Conservation (phyloP, 2,888 invertebrate genomes). For the Aethes cnicana region DNA sequence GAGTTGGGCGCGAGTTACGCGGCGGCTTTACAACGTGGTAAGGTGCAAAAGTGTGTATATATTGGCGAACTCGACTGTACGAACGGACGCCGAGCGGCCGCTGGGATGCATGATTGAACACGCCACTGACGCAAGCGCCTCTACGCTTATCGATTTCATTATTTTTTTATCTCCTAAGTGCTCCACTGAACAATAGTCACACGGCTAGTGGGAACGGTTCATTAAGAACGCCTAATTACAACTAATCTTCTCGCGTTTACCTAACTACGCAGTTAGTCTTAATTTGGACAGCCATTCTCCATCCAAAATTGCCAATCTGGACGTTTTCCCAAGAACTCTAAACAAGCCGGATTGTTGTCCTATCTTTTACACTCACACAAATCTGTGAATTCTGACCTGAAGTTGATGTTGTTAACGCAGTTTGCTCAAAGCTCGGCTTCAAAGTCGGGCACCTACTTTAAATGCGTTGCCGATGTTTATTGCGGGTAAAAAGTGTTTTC, state of each 20-base stretch:
- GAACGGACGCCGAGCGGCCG: background rate
- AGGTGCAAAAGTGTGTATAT: background rate
- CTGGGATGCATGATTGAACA: slow-evolving; percentile 65
- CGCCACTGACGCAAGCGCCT: slow-evolving; percentile 62
- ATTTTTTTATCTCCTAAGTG: slow-evolving; percentile 54
- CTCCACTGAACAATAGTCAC: slow-evolving; percentile 38
- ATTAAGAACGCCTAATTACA: slow-evolving; percentile 39
- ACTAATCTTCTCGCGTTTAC: slow-evolving; percentile 30
- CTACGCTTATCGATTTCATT: slow-evolving; percentile 71
- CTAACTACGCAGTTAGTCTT: slow-evolving; percentile 7
- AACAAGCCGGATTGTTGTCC: slow-evolving; percentile 27
- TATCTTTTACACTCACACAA: slow-evolving; percentile 30
- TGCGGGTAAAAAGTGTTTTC: slow-evolving; percentile 39
- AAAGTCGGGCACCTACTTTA: slow-evolving; percentile 29
- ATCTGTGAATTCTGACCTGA: slow-evolving; percentile 36
- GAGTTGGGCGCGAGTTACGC: too few species aligned
- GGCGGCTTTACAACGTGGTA: too few species aligned
- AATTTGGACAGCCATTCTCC: background rate
- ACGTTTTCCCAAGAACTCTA: background rate
- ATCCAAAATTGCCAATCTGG: slow-evolving; percentile 1
- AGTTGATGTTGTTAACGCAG: slow-evolving; percentile 43
- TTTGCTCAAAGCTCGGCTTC: slow-evolving; percentile 39
- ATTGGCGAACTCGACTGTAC: background rate
- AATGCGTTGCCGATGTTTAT: slow-evolving; percentile 42
- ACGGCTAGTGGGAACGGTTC: slow-evolving; percentile 37